phyloP scores from a whole-genome alignment of 1,140 invertebrate species.

The Temnothorax curvispinosus region DNA sequence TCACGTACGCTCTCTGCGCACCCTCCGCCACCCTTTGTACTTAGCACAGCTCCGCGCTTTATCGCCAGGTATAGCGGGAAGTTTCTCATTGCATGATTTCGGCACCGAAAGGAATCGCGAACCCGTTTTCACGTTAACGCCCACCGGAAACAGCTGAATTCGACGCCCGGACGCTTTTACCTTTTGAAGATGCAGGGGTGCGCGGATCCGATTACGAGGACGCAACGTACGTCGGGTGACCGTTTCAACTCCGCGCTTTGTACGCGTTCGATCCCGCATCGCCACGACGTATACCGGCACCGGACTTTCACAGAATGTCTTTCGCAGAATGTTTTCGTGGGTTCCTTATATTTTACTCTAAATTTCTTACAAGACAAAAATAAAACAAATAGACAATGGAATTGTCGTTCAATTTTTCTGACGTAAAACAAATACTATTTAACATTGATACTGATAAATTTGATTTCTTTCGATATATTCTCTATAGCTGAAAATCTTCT shows the following conservation, averaged over 20 bases:
- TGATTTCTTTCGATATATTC: neutral
- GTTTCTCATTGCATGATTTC: conserved; percentile 64
- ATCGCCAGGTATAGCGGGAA: conserved; percentile 57
- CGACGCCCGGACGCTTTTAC: conserved; percentile 78
- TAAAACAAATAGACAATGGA: neutral
- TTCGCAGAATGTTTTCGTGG: neutral
- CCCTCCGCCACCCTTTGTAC: conserved; percentile 60
- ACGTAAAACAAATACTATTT: neutral
- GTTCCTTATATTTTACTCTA: neutral
- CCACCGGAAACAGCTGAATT: conserved; percentile 85
- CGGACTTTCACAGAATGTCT: neutral
- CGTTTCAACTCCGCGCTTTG: conserved; percentile 74
- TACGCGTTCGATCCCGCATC: neutral
- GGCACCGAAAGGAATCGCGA: conserved; percentile 81
- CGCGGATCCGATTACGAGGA: conserved; percentile 84
- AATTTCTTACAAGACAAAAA: neutral
- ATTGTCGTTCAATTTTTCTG: neutral
- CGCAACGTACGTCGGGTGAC: conserved; percentile 82
- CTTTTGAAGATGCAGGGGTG: conserved; percentile 79
- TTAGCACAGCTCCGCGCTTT: conserved; percentile 35
- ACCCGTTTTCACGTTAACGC: conserved; percentile 85
- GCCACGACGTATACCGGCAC: neutral
- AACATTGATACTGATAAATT: neutral
- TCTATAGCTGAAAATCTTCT: neutral
- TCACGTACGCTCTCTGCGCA: neutral